These are phyloP conservation scores for Microplitis manilae DNA, from an alignment of 2,888 invertebrate species.

Conservation along the genomic window DNA sequence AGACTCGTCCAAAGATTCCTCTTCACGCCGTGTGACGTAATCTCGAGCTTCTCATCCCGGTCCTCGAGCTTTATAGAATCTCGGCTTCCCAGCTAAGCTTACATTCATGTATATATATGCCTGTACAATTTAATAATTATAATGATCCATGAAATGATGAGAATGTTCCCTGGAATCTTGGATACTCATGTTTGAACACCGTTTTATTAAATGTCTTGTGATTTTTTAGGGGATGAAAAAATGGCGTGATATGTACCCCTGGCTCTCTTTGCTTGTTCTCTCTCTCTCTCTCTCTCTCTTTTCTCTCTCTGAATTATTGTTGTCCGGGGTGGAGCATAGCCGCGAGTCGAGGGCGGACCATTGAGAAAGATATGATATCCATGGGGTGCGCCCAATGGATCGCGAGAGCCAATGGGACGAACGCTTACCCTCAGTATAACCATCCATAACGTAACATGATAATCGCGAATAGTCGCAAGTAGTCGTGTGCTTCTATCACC, in stretches of 20 bases:
- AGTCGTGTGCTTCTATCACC: not conserved
- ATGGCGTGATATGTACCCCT: conserved; percentile 23
- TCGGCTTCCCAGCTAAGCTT: conserved; percentile 5
- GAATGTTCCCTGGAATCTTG: not conserved
- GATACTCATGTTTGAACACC: too few species aligned
- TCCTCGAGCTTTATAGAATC: conserved; percentile 29
- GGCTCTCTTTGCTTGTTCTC: conserved; percentile 4
- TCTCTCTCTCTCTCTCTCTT: conserved; percentile 33
- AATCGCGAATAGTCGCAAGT: conserved; percentile 15
- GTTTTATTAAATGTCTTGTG: not conserved
- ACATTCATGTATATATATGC: not conserved
- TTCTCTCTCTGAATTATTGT: conserved; percentile 59
- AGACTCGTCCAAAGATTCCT: conserved; percentile 69
- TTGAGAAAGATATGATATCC: conserved; percentile 66
- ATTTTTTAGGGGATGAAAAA: conserved; percentile 28
- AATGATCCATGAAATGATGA: conserved; percentile 6
- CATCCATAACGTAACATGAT: conserved; percentile 42
- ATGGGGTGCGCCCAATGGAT: conserved; percentile 46
- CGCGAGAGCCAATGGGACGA: conserved; percentile 46
- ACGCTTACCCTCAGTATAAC: conserved; percentile 37
- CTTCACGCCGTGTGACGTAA: conserved; percentile 58
- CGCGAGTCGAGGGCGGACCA: conserved; percentile 63
- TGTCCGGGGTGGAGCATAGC: conserved; percentile 63
- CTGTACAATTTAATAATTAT: not conserved
- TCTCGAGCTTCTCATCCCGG: conserved; percentile 35